Base-by-base conservation (phyloP, 2,113 vertebrate species). In the Pelecanoides urinatrix region DNA sequence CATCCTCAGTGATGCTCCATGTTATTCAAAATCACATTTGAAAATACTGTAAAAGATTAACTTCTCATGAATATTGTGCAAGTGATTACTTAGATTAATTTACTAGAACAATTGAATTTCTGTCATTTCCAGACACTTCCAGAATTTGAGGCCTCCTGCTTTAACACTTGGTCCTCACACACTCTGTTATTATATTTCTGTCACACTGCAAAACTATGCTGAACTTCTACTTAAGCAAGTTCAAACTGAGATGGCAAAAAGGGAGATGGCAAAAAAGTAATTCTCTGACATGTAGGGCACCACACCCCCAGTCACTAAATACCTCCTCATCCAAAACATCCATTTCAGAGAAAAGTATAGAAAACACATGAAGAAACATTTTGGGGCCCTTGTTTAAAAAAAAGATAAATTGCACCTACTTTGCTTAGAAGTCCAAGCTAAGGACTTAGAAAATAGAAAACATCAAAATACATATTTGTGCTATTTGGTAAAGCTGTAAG, bases 1-100 rank as follows among this genome's bases (percentile, higher is more conserved):
- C 49, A 68, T 19, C 18, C 22, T 76, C 45, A 49, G 49, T 49
- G 12, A 72, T 55, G 27, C 38, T 40, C 47, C 0, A 0, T 32
- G 45, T 53, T 63, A 49, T 17, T 59, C 58, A 75, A 77, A 87
- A 67, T 23, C 44, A 75, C 7, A 63, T 53, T 63, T 71, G 52
- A 75, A 75, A 79, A 66, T 58, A n/a, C 34, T 52, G 42, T 18
- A 67, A 93, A 86, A 49, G 3, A 75, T 29, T 58, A 78, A 11
- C 22, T 86, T 82, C 23, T 70, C 50, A 65, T 50, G 70, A 75
- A 40, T 63, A 58, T 10, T 86, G 67, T 7, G 13, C 7, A 72
- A 90, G 20, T 38, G 14, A 36, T 79, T 71, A 27, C 18, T 40
- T n/a, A 82, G 40, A 70, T 52, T 56, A 75, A 62, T 47, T 79